Conservation (phyloP, 2,113 vertebrate species). For the Pongo pygmaeus region DNA sequence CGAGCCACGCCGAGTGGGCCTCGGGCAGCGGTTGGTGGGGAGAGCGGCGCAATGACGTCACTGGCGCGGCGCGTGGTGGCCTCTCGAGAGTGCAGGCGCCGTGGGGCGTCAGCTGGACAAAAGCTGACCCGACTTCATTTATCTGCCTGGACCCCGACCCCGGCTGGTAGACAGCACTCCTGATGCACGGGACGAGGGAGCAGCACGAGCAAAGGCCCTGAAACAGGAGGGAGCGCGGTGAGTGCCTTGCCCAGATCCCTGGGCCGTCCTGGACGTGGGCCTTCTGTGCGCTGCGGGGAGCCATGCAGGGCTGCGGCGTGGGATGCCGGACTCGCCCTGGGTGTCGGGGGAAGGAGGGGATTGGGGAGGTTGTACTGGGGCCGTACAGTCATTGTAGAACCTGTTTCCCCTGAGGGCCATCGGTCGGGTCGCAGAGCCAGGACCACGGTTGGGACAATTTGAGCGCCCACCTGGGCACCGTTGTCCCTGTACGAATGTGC, state of each 20-base stretch:
- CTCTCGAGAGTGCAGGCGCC: rapidly evolving
- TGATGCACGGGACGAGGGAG: rapidly evolving
- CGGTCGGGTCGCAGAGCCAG: not conserved
- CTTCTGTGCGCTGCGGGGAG: not conserved
- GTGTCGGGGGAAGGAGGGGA: no score
- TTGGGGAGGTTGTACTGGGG: no score
- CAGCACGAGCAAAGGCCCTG: not conserved
- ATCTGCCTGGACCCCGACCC: not conserved
- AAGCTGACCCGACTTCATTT: rapidly evolving
- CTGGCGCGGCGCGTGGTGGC: not conserved
- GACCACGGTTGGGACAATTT: not conserved
- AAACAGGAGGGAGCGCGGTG: not conserved
- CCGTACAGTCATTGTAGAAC: no score
- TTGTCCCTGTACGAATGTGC: not conserved
- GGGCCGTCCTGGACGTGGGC: no score
- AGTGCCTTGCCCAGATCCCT: not conserved
- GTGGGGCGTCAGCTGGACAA: no score
- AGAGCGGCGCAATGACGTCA: not conserved
- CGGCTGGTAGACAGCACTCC: not conserved
- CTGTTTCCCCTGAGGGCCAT: not conserved
- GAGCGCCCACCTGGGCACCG: not conserved
- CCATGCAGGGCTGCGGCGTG: rapidly evolving
- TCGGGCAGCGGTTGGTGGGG: not conserved
- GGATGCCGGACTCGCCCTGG: rapidly evolving
- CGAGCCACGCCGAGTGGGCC: not conserved